Evolutionary conservation across 2,888 invertebrate genomes (phyloP).

Genomic region (Orthosia cruda): DNA sequence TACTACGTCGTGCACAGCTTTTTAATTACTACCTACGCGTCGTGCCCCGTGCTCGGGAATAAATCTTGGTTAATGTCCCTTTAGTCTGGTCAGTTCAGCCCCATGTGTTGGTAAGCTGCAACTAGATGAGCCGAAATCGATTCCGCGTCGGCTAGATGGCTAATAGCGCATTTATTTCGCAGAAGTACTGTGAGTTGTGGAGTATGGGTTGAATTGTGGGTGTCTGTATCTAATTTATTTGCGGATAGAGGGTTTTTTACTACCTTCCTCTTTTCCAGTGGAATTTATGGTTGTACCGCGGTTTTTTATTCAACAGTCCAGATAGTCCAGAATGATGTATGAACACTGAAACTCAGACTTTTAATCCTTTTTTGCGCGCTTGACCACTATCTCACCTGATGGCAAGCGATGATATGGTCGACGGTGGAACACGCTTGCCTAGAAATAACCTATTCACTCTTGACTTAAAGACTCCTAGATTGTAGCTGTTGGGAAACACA

Average conservation of each 20-base stretch:
- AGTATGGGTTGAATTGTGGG: slow-evolving; percentile 30
- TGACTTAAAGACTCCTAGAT: too few relatives aligned
- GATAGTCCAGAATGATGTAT: background rate
- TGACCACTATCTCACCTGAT: too few relatives aligned
- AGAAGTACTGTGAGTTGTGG: slow-evolving; percentile 30
- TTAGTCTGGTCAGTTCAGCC: slow-evolving; percentile 84
- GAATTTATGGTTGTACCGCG: background rate
- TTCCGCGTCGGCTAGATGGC: slow-evolving; percentile 69
- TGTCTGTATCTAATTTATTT: slow-evolving; percentile 16
- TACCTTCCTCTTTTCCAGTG: background rate
- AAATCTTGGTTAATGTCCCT: slow-evolving; percentile 91
- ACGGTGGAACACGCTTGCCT: too few relatives aligned
- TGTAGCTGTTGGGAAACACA: too few relatives aligned
- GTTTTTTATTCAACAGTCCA: background rate
- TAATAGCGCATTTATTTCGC: slow-evolving; percentile 65
- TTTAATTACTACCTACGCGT: slow-evolving; percentile 89
- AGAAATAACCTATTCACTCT: too few relatives aligned
- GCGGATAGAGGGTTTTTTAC: background rate
- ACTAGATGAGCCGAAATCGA: slow-evolving; percentile 78
- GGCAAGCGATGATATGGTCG: too few relatives aligned
- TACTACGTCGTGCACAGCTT: slow-evolving; percentile 81
- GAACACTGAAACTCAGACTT: too few relatives aligned
- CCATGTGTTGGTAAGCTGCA: slow-evolving; percentile 80
- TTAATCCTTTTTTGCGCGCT: too few relatives aligned
- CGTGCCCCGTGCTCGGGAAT: slow-evolving; percentile 79